Evolutionary conservation across 2,113 vertebrate genomes (phyloP), one percentile per base, ranked within the genome.

Genomic region (Neolamprologus hecqui): DNA sequence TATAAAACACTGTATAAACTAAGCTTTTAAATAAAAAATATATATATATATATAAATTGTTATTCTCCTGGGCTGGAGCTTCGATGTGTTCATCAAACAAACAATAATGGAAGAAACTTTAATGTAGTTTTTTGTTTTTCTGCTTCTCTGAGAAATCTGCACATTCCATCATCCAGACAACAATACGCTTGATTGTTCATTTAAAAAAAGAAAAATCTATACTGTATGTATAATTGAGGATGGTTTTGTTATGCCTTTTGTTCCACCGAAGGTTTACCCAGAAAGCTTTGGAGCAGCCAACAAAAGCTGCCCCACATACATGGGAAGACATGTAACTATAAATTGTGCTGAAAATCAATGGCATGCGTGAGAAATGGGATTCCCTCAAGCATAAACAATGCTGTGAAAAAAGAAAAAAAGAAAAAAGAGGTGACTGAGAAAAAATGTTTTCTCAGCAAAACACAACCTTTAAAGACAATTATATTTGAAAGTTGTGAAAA

Each of bases 241-340:
- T 40, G 83, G 84, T 82, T 90, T 84, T 87, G 82, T 84, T 49
- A 17, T n/a, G 45, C 79, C 88, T 90, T 95, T 95, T 94, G 93
- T 95, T 87, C 91, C 49, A 55, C 88, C 87, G 84, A 89, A 80
- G 10, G 57, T 94, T 92, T 82, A 35, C 75, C 79, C 84, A 58
- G 63, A 85, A 84, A 75, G 86, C 88, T 63, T 82, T 17, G 33
- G 68, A 77, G 84, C 75, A 49, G 81, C 58, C 53, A 91, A 95
- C 94, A 96, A 96, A 94, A 94, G 93, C 88, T 95, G 95, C 58
- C 95, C 95, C 93, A 95, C 87, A 95, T 95, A 88, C 89, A 63
- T 92, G 86, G 91, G 87, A 82, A 79, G 77, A 92, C 82, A 75
- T 82, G 77, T 49, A 51, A 58, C 54, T 79, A 81, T 85, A 90